A percentile compares a stretch with the other conserved stretches of the same genome.
Conservation (phyloP, 1,140 invertebrate species). For the Apolygus lucorum region DNA sequence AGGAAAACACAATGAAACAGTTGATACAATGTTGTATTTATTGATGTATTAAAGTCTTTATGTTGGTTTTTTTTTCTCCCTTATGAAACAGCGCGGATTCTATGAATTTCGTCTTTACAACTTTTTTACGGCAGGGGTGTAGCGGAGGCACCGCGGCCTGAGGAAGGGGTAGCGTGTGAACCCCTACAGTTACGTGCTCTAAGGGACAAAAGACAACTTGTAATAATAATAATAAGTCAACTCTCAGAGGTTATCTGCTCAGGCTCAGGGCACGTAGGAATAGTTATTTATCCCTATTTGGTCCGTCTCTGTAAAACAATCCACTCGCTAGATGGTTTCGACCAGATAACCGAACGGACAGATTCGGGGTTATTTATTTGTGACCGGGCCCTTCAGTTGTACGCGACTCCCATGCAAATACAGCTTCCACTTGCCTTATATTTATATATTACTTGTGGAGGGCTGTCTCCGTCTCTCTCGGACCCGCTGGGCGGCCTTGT, state of each 20-base stretch:
- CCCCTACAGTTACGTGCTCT: conserved; percentile 12
- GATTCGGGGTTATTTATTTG: conserved; percentile 16
- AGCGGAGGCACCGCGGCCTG: neutral
- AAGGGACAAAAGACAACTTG: conserved; percentile 13
- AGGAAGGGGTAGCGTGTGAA: conserved; percentile 12
- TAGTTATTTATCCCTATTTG: conserved; percentile 17
- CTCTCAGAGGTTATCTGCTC: conserved; percentile 12
- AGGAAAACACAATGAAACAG: neutral
- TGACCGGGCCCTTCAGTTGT: conserved; percentile 12
- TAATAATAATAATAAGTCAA: conserved; percentile 17
- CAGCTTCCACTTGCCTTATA: conserved; percentile 9
- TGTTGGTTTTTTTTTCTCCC: neutral
- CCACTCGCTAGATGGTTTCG: conserved; percentile 14
- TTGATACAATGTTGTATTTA: conserved; percentile 11
- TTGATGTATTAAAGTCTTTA: neutral
- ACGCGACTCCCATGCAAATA: conserved; percentile 16
- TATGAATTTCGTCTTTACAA: conserved; percentile 15
- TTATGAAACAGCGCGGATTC: conserved; percentile 2
- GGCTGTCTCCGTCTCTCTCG: neutral
- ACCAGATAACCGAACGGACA: conserved; percentile 15
- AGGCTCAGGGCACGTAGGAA: conserved; percentile 10
- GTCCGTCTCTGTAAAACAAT: conserved; percentile 16
- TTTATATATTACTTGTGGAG: conserved; percentile 14
- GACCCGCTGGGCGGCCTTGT: neutral
- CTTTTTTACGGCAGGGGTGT: conserved; percentile 1